phyloP scores from a whole-genome alignment of 2,113 vertebrate species.

The Nipponia nippon region DNA sequence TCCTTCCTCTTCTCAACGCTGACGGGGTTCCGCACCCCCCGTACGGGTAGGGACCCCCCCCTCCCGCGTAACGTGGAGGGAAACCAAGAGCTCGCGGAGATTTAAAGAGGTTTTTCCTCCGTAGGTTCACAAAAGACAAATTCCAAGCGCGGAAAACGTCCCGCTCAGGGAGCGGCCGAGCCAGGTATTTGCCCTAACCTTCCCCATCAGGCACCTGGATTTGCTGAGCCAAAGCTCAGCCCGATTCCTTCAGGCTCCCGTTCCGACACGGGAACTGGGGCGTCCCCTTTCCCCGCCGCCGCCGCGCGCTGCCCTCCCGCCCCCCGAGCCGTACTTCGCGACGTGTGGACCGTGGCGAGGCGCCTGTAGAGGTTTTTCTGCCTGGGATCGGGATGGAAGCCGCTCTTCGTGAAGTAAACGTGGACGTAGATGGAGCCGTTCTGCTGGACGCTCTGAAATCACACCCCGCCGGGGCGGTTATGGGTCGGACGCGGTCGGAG shows the following conservation, averaged over 20 bases:
- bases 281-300: background rate
- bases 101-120: background rate
- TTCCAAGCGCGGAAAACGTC: accelerated
- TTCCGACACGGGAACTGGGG: accelerated
- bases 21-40: accelerated
- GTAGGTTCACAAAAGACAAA: accelerated
- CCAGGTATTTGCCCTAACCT: background rate
- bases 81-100: background rate
- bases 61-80: accelerated
- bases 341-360: slow-evolving; percentile 86
- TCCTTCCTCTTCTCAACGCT: background rate
- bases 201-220: background rate
- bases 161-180: background rate
- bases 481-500: accelerated
- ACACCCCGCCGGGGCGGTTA: background rate
- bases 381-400: slow-evolving; percentile 91
- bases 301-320: accelerated
- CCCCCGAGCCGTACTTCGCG: slow-evolving; percentile 77
- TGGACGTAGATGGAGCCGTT: slow-evolving; percentile 93
- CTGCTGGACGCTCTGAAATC: slow-evolving; percentile 79
- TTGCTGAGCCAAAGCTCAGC: background rate
- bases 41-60: background rate
- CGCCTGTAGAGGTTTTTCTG: slow-evolving; percentile 90
- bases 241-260: accelerated
- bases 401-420: slow-evolving; percentile 93